Conservation (phyloP, 1,140 invertebrate genomes). For the Drosophila elegans region DNA sequence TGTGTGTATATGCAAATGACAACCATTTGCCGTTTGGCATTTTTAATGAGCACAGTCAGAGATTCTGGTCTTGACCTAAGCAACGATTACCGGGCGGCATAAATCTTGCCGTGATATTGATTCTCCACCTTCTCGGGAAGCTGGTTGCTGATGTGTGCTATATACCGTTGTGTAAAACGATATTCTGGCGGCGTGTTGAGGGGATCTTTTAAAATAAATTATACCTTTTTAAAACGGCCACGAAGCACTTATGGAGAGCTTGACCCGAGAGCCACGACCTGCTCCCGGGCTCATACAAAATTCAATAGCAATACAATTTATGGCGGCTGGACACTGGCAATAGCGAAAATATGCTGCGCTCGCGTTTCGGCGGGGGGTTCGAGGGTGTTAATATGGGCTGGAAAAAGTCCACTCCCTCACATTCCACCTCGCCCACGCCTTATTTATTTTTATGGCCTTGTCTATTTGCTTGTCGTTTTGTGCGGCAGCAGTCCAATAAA, state of each 20-base stretch:
- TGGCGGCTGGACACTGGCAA: conserved; percentile 77
- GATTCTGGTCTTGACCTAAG: conserved; percentile 66
- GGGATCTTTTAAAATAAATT: conserved; percentile 79
- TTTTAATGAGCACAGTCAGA: conserved; percentile 70
- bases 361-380: conserved; percentile 35
- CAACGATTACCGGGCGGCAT: conserved; percentile 75
- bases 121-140: conserved; percentile 38
- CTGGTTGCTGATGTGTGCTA: conserved; percentile 1
- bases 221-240: conserved; percentile 74
- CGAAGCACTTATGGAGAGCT: conserved; percentile 51
- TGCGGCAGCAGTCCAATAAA: conserved; percentile 74
- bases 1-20: conserved; percentile 74
- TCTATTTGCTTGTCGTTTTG: conserved; percentile 79
- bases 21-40: conserved; percentile 76
- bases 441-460: conserved; percentile 82
- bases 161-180: conserved; percentile 22
- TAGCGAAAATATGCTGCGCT: conserved; percentile 68
- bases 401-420: conserved; percentile 8
- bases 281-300: conserved; percentile 68
- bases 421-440: conserved; percentile 18
- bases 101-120: conserved; percentile 77
- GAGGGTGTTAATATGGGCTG: conserved; percentile 69
- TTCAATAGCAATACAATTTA: conserved; percentile 81
- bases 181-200: conserved; percentile 52
- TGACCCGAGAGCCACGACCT: conserved; percentile 29